These are phyloP conservation scores for Dasyurus viverrinus DNA, from an alignment of 2,113 vertebrate species.

Conservation along the genomic window DNA sequence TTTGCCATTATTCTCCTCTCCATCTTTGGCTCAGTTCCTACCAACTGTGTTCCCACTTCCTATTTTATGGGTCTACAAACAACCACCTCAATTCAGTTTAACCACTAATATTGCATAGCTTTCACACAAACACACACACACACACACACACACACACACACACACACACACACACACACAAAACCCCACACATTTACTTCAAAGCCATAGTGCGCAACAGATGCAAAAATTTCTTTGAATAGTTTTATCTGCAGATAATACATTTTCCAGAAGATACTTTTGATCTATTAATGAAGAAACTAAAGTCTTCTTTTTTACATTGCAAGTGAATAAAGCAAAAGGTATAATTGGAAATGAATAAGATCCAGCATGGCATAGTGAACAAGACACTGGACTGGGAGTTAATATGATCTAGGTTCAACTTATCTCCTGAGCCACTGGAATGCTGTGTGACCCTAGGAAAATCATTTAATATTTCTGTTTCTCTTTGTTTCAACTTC, in stretches of 20 bases:
- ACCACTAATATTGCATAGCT: neutral
- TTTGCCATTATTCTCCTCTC: neutral
- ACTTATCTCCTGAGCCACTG: neutral
- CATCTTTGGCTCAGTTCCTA: neutral
- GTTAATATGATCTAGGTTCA: neutral
- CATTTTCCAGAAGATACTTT: neutral
- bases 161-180: no score
- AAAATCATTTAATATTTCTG: neutral
- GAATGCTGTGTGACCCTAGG: neutral
- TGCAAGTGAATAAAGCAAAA: neutral
- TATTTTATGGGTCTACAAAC: neutral
- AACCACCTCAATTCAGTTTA: neutral
- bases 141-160: no score
- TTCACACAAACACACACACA: neutral
- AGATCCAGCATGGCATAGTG: neutral
- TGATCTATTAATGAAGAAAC: neutral
- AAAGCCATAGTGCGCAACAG: neutral
- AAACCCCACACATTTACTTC: neutral
- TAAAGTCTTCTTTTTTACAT: neutral
- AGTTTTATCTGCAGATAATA: neutral
- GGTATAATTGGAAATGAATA: neutral
- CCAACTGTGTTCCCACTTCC: neutral
- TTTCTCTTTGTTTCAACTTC: neutral
- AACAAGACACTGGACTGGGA: neutral
- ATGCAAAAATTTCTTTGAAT: neutral